A percentile compares a stretch with the other conserved stretches of the same genome.
These are phyloP conservation scores for Zalophus californianus DNA, from an alignment of 2,797 vertebrate genomes.

Conservation along the genomic window DNA sequence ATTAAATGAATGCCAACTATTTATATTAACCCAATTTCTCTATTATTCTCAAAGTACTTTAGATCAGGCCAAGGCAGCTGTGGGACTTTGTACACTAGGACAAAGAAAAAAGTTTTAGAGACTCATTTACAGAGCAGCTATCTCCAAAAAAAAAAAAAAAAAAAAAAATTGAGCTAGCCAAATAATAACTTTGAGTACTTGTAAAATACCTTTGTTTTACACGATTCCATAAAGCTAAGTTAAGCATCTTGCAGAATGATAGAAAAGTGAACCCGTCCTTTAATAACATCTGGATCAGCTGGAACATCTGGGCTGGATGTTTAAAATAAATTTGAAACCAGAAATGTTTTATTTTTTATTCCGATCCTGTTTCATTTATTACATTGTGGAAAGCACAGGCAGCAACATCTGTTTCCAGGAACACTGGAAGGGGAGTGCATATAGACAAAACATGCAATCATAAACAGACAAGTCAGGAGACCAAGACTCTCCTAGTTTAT, in stretches of 20 bases:
- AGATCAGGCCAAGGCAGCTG: not conserved
- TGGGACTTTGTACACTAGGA: not conserved
- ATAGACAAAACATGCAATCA: not conserved
- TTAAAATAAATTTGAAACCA: conserved; percentile 71
- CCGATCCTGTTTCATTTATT: conserved; percentile 52
- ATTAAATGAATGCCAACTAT: not conserved
- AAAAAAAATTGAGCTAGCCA: conserved; percentile 27
- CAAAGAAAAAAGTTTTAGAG: not conserved
- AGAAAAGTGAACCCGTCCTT: conserved; percentile 52
- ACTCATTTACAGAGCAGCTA: conserved; percentile 33
- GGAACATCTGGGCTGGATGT: conserved; percentile 66
- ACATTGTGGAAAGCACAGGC: conserved; percentile 37
- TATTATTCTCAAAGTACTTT: not conserved
- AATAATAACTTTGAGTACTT: conserved; percentile 1
- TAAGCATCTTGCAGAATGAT: not conserved
- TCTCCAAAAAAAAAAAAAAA: not conserved
- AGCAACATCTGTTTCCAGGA: conserved; percentile 64
- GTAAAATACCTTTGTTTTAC: conserved; percentile 22
- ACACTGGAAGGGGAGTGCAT: not conserved
- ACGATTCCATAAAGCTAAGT: conserved; percentile 39
- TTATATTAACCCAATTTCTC: not conserved
- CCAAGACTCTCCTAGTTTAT: not conserved
- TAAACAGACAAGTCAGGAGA: not conserved
- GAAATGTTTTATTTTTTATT: conserved; percentile 45
- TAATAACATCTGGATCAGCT: conserved; percentile 55